A percentile compares a stretch with the other conserved stretches of the same genome.
Evolutionary conservation across 2,113 vertebrate genomes (phyloP).

Genomic region (Stegostoma tigrinum): DNA sequence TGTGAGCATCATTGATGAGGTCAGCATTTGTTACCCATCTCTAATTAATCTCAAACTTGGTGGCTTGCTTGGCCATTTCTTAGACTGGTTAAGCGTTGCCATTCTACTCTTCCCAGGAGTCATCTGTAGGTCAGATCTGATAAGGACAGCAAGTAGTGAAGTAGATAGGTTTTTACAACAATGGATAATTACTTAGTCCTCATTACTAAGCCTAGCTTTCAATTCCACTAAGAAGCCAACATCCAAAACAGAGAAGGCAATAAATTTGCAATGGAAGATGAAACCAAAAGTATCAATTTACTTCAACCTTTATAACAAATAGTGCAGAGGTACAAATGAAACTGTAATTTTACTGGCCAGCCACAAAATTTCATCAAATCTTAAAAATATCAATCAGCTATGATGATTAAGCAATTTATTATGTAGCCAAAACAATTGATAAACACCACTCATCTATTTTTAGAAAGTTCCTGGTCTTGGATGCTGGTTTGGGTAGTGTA

Average conservation of each 20-base stretch:
- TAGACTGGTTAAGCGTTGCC: too few species aligned
- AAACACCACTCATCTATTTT: neutral
- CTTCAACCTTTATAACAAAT: neutral
- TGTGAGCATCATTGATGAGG: too few species aligned
- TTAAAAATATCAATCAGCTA: neutral
- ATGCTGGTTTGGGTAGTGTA: neutral
- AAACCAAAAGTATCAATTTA: neutral
- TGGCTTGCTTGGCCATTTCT: too few species aligned
- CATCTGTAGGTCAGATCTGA: too few species aligned
- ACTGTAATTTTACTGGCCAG: neutral
- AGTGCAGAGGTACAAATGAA: neutral
- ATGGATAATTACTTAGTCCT: too few species aligned
- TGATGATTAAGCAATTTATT: neutral
- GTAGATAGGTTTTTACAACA: too few species aligned
- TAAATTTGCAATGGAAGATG: neutral
- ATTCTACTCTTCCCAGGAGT: too few species aligned
- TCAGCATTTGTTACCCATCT: too few species aligned
- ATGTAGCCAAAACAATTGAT: neutral
- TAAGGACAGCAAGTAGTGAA: too few species aligned
- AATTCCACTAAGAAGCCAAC: neutral
- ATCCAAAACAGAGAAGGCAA: neutral
- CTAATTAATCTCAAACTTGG: too few species aligned
- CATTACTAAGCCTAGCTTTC: too few species aligned
- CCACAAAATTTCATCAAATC: neutral
- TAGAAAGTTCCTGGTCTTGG: neutral